Evolutionary conservation across 2,888 invertebrate genomes (phyloP).

Genomic region (Pyrocoelia pectoralis): DNA sequence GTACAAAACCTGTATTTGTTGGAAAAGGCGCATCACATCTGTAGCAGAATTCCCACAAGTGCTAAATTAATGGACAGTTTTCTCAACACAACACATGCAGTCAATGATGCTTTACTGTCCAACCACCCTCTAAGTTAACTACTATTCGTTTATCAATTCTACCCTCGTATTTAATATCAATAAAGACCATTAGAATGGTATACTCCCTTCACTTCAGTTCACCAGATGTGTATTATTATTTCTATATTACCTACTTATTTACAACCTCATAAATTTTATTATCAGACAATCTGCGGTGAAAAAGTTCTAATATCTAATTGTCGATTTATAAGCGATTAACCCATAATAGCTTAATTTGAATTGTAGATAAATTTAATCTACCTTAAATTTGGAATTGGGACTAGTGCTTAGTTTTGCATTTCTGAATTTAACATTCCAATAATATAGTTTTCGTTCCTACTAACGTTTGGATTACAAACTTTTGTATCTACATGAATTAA

Average conservation of each 20-base stretch:
- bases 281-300: no score
- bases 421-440: no score
- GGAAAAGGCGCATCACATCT: conserved; percentile 3
- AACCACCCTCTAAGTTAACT: conserved; percentile 22
- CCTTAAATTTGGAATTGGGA: no score
- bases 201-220: neutral
- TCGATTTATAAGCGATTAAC: no score
- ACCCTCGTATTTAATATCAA: conserved; percentile 16
- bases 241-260: neutral
- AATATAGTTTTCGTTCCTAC: no score
- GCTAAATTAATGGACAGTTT: conserved; percentile 32
- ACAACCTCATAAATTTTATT: neutral
- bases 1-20: neutral
- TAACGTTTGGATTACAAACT: no score
- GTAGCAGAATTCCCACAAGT: conserved; percentile 27
- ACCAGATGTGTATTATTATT: conserved; percentile 6
- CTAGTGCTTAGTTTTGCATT: no score
- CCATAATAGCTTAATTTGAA: no score
- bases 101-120: conserved; percentile 36
- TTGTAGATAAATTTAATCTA: no score
- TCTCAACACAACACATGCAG: conserved; percentile 35
- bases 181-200: neutral
- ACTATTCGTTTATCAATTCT: conserved; percentile 12
- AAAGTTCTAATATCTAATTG: no score
- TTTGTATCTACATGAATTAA: no score